Base-by-base conservation (phyloP, 2,888 invertebrate species). In the Troides aeacus region DNA sequence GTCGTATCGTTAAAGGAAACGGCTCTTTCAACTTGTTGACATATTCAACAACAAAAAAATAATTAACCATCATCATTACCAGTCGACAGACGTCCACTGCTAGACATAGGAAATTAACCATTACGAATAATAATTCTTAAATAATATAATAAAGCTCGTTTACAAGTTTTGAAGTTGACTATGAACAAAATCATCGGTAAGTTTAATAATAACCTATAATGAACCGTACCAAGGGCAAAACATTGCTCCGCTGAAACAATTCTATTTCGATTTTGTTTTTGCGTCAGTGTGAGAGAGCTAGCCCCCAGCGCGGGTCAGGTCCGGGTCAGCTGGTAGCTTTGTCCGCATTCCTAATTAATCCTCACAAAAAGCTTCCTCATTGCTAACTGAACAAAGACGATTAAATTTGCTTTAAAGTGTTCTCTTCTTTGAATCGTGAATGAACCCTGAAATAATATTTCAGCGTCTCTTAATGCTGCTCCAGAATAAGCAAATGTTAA, bases 291-390 rank as follows among this genome's bases (percentile, higher is more conserved):
- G 42, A 69, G 64, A 57, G 67, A 46, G 64, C 59, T 69, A 60
- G 64, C 56, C 60, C 21, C 36, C 39, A 53, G 56, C 58, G 23
- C 59, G 57, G 68, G 56, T 64, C 64, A 60, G 60, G 42, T 56
- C 36, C 56, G 60, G 68, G 68, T 69, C 68, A 69, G 53, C 59
- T 60, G 60, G 17, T 60, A 60, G 64, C 68, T 69, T 69, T 69
- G 68, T 61, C 64, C 68, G 60, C 61, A 69, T 69, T 64, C 69
- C 39, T 64, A 69, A 69, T 69, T 69, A 62, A 61, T 64, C 61
- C 64, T 61, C 56, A 69, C 64, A 69, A 65, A 64, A 69, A 68
- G 50, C 68, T 59, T 39, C 63, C 58, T 59, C 50, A 68, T 46
- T 63, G 53, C 36, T 50, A 59, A 68, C 68, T 53, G 59, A 58